Percentiles rank a stretch among this genome's conserved stretches.
phyloP scores from a whole-genome alignment of 1,140 invertebrate genomes.

The Lordiphosa clarofinis region DNA sequence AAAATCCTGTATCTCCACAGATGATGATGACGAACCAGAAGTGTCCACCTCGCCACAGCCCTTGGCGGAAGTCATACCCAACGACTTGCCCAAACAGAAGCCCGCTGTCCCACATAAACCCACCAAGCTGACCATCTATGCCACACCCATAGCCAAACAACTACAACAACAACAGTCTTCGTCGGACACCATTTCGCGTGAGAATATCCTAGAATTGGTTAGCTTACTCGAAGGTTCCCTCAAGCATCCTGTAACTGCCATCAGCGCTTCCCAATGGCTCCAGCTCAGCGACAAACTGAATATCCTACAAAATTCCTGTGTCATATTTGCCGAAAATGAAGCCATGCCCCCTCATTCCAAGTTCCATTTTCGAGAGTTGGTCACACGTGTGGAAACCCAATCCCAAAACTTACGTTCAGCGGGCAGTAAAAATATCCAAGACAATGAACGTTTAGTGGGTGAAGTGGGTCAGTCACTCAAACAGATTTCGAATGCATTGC shows the following conservation, averaged over 20 bases:
- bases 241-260: constrained; percentile 82
- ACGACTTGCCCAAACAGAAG: constrained; percentile 61
- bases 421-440: constrained; percentile 85
- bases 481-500: constrained; percentile 89
- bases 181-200: constrained; percentile 80
- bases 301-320: constrained; percentile 88
- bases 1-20: constrained; percentile 78
- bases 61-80: constrained; percentile 1
- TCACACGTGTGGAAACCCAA: constrained; percentile 89
- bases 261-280: constrained; percentile 86
- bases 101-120: constrained; percentile 83
- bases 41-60: constrained; percentile 26
- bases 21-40: constrained; percentile 55
- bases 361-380: constrained; percentile 93
- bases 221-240: constrained; percentile 85
- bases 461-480: constrained; percentile 90
- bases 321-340: constrained; percentile 84
- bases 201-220: constrained; percentile 86
- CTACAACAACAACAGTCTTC: constrained; percentile 73
- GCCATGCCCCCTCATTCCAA: constrained; percentile 91
- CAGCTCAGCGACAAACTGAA: constrained; percentile 92
- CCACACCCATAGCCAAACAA: constrained; percentile 81
- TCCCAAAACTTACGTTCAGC: constrained; percentile 87
- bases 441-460: constrained; percentile 85
- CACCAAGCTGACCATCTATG: constrained; percentile 82